phyloP scores from a whole-genome alignment of 2,888 invertebrate species.

The Pomacea canaliculata region DNA sequence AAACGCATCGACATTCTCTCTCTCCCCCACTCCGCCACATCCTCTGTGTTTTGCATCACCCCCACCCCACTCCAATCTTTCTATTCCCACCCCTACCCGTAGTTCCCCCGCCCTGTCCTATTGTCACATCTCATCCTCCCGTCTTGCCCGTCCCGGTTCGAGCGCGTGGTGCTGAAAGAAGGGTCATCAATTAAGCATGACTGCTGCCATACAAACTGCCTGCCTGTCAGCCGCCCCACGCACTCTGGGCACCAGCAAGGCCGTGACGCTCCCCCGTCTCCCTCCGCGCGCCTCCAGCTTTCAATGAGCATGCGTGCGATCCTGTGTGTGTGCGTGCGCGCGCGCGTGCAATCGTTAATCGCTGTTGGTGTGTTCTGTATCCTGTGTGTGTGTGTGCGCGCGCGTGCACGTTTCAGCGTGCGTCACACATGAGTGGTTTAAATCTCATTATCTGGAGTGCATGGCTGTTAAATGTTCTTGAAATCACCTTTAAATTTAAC shows the following conservation, averaged over 20 bases:
- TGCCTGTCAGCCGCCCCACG: neutral
- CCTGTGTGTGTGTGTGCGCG: neutral
- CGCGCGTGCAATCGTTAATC: neutral
- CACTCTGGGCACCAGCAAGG: neutral
- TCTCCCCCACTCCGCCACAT: constrained; percentile 1
- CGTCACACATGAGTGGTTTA: neutral
- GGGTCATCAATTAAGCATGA: constrained; percentile 3
- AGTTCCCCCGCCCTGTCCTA: neutral
- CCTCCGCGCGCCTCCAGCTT: neutral
- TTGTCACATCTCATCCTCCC: constrained; percentile 8
- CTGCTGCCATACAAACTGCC: neutral
- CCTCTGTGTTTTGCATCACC: constrained; percentile 4
- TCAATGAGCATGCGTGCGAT: neutral
- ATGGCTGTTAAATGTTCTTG: no score
- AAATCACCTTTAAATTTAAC: no score
- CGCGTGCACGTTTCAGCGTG: neutral
- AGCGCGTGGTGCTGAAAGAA: neutral
- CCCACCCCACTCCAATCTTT: neutral
- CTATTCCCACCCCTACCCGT: neutral
- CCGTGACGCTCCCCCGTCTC: neutral
- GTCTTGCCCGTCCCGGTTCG: neutral
- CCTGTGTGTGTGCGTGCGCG: neutral
- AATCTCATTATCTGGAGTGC: no score
- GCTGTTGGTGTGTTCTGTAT: neutral
- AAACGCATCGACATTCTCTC: neutral